Conservation (phyloP, 2,888 invertebrate genomes). For the Acheta domesticus region DNA sequence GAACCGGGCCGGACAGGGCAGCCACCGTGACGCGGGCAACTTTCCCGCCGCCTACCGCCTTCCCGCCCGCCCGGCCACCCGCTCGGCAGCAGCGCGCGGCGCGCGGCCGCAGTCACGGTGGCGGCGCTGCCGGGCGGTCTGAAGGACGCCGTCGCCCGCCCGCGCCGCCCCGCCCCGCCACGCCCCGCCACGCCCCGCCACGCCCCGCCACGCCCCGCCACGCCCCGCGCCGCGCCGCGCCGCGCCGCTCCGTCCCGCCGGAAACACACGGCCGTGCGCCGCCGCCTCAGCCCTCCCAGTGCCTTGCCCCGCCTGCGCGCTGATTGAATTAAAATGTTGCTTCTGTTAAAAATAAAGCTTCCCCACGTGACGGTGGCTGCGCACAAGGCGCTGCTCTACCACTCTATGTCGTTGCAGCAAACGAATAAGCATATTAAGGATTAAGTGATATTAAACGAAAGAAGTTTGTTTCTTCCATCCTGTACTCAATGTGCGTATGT, state of each 20-base stretch:
- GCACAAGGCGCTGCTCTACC: not conserved
- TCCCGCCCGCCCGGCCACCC: not conserved
- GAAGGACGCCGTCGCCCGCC: not conserved
- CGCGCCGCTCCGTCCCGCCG: constrained; percentile 11
- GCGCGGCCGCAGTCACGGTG: constrained; percentile 18
- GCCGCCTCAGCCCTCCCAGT: constrained; percentile 2
- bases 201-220: not conserved
- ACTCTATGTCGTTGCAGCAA: no score
- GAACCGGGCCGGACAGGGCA: constrained; percentile 18
- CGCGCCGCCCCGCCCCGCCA: not conserved
- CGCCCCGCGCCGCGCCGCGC: not conserved
- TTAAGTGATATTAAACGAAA: no score
- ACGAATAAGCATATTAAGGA: no score
- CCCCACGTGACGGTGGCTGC: not conserved
- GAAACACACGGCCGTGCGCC: not conserved
- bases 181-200: not conserved
- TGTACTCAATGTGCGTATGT: no score
- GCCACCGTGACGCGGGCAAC: constrained; percentile 18
- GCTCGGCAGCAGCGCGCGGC: no score
- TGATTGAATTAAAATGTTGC: constrained; percentile 10
- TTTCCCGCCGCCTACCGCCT: not conserved
- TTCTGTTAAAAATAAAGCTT: not conserved
- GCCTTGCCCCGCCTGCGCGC: not conserved
- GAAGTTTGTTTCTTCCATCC: no score
- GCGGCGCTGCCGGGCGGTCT: not conserved